These are phyloP conservation scores for Blennius ocellaris DNA, from an alignment of 2,113 vertebrate species.

Conservation along the genomic window DNA sequence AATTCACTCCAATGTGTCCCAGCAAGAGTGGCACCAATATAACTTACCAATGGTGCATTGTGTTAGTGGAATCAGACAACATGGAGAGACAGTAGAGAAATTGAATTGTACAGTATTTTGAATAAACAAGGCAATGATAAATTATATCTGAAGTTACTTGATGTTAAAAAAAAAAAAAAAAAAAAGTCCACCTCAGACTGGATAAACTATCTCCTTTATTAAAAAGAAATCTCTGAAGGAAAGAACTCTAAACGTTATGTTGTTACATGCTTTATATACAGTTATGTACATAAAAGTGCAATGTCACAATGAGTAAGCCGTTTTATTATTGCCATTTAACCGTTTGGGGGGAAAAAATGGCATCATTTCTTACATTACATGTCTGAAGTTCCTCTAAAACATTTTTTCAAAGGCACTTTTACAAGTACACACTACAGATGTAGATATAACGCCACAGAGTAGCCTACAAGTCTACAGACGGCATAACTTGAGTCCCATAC, in stretches of 20 bases:
- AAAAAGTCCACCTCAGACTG: constrained; percentile 50
- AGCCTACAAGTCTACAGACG: constrained; percentile 87
- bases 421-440: constrained; percentile 95
- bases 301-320: constrained; percentile 90
- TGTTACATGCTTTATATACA: constrained; percentile 97
- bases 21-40: too few relatives aligned
- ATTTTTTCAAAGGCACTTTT: constrained; percentile 98
- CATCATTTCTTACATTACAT: constrained; percentile 68
- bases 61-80: too few relatives aligned
- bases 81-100: neutral
- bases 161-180: neutral
- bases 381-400: neutral
- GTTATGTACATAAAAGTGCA: constrained; percentile 98
- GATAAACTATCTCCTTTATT: constrained; percentile 97
- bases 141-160: neutral
- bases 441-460: constrained; percentile 86
- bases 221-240: constrained; percentile 90
- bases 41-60: too few relatives aligned
- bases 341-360: constrained; percentile 79
- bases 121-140: neutral
- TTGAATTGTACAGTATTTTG: neutral
- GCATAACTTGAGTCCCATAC: constrained; percentile 82
- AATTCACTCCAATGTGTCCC: too few relatives aligned
- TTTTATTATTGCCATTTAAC: constrained; percentile 78
- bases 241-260: constrained; percentile 88